These are phyloP conservation scores for Amphipoea lucens DNA, from an alignment of 2,888 invertebrate genomes.

Conservation along the genomic window DNA sequence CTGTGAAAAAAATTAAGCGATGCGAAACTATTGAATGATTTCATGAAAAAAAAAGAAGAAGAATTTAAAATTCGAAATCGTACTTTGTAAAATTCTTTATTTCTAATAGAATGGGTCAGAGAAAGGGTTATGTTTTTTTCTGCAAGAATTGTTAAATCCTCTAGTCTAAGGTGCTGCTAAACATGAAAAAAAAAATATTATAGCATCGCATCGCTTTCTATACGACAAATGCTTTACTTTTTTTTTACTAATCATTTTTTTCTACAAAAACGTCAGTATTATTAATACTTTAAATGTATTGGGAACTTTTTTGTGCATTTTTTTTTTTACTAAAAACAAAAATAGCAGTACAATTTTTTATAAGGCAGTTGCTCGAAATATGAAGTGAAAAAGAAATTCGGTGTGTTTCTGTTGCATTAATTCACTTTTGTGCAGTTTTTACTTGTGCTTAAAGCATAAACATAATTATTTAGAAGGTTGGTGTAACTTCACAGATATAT, in stretches of 20 bases:
- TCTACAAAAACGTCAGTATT: slow-evolving; percentile 59
- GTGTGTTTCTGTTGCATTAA: slow-evolving; percentile 38
- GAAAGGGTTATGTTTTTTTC: background rate
- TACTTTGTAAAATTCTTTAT: background rate
- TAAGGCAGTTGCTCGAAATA: slow-evolving; percentile 10
- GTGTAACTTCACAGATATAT: background rate
- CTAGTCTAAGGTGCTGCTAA: slow-evolving; percentile 42
- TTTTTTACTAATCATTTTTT: slow-evolving; percentile 28
- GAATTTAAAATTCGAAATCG: background rate
- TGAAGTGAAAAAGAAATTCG: slow-evolving; percentile 10
- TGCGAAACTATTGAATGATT: slow-evolving; percentile 32
- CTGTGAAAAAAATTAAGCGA: slow-evolving; percentile 19
- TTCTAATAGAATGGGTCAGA: background rate
- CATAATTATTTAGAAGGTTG: background rate
- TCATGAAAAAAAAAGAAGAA: background rate
- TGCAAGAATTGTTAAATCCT: slow-evolving; percentile 16
- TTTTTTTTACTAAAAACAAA: slow-evolving; percentile 18
- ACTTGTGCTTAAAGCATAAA: background rate
- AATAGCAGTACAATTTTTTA: slow-evolving; percentile 52
- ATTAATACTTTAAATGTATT: slow-evolving; percentile 63
- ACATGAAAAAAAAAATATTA: background rate
- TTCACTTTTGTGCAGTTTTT: background rate
- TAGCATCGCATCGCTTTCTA: slow-evolving; percentile 42
- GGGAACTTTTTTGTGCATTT: slow-evolving; percentile 35
- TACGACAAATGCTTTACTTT: slow-evolving; percentile 40